A percentile compares a stretch with the other conserved stretches of the same genome.
Evolutionary conservation across 2,113 vertebrate genomes (phyloP).

Genomic region (Coracopsis vasa): DNA sequence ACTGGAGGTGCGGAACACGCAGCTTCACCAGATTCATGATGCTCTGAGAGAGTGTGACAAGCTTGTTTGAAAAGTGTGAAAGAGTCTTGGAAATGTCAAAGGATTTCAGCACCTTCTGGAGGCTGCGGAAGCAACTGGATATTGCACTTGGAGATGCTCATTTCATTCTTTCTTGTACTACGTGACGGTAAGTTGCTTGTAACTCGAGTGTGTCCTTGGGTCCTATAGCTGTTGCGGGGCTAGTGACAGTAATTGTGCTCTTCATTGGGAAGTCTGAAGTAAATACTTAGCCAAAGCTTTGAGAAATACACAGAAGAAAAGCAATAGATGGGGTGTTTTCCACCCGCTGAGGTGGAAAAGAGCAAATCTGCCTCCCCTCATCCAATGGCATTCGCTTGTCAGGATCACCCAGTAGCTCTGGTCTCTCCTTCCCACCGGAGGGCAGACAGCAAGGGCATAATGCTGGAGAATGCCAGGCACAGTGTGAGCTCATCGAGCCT

Average conservation of each 20-base stretch:
- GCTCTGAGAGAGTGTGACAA: constrained; percentile 45
- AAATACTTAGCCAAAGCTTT: background rate
- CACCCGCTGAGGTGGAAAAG: background rate
- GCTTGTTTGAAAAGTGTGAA: constrained; percentile 70
- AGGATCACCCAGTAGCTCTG: background rate
- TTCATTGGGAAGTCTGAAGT: background rate
- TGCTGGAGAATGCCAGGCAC: background rate
- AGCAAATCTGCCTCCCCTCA: background rate
- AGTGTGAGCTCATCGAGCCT: background rate
- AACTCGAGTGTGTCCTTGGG: background rate
- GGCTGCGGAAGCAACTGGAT: constrained; percentile 46
- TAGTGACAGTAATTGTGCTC: background rate
- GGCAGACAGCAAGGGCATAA: background rate
- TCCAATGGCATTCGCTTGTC: background rate
- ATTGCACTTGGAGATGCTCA: constrained; percentile 11
- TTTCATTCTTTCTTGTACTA: background rate
- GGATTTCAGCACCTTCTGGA: constrained; percentile 68
- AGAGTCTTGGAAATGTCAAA: constrained; percentile 66
- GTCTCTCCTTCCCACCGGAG: background rate
- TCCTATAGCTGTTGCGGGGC: background rate
- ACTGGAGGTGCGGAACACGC: background rate
- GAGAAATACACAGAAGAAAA: background rate
- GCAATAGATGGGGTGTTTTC: background rate
- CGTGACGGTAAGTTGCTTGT: background rate
- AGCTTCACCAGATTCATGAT: background rate